phyloP scores from a whole-genome alignment of 2,113 vertebrate species.

The Loxodonta africana region DNA sequence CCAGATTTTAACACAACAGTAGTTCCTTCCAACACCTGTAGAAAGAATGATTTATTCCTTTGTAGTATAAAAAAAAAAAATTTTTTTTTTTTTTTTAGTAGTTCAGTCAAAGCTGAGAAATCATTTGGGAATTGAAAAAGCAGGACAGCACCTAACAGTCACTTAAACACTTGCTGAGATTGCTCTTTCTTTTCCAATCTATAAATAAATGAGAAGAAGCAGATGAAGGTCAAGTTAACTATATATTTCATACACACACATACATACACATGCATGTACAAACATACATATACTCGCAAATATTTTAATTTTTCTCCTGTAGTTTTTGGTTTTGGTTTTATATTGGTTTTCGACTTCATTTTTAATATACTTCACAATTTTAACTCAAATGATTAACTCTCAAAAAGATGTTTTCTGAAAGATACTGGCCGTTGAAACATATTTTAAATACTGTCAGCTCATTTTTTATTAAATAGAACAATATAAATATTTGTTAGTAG shows the following conservation, averaged over 20 bases:
- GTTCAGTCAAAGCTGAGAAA: slow-evolving; percentile 60
- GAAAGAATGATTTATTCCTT: slow-evolving; percentile 71
- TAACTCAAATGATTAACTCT: slow-evolving; percentile 46
- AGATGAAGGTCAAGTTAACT: slow-evolving; percentile 68
- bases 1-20: slow-evolving; percentile 51
- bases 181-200: slow-evolving; percentile 68
- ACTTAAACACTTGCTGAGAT: slow-evolving; percentile 72
- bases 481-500: slow-evolving; percentile 39
- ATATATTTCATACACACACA: neutral
- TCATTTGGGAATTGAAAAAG: slow-evolving; percentile 75
- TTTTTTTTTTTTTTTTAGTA: neutral
- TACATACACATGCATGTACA: neutral
- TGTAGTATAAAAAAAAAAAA: neutral
- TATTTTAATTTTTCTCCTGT: slow-evolving; percentile 45
- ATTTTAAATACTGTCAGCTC: slow-evolving; percentile 45
- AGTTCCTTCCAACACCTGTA: slow-evolving; percentile 67
- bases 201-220: slow-evolving; percentile 70
- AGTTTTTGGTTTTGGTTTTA: neutral
- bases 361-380: slow-evolving; percentile 60
- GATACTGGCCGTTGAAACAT: neutral
- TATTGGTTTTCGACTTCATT: slow-evolving; percentile 35
- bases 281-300: neutral
- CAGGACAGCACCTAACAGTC: slow-evolving; percentile 66
- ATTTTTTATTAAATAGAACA: slow-evolving; percentile 32
- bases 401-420: slow-evolving; percentile 48